Conservation (phyloP, 92 coral and sea anemone species). For the Heteractis magnifica region DNA sequence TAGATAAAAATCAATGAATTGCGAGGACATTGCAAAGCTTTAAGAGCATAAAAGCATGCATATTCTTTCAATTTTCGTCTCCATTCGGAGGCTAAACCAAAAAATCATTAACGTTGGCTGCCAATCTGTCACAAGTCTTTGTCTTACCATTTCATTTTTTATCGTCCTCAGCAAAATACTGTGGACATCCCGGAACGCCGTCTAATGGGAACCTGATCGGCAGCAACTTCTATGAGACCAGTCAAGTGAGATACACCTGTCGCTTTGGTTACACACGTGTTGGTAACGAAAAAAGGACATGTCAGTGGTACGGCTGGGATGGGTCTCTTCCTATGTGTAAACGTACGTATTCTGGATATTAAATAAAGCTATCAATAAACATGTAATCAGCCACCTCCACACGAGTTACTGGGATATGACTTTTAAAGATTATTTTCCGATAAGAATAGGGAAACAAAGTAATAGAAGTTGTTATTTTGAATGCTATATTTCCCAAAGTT, state of each 20-base stretch:
- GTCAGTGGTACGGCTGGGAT: slow-evolving; percentile 56
- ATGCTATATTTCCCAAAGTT: no score
- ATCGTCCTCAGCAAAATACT: slow-evolving; percentile 37
- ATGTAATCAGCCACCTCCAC: neutral
- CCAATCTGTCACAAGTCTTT: no score
- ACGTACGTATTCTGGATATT: slow-evolving; percentile 47
- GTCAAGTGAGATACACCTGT: slow-evolving; percentile 47
- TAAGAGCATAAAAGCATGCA: no score
- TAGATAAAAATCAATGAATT: no score
- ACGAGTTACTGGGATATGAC: no score
- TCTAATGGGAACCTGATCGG: slow-evolving; percentile 51
- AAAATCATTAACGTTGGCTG: no score
- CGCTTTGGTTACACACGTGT: slow-evolving; percentile 50
- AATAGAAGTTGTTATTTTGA: no score
- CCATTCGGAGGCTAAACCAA: no score
- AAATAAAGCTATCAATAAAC: neutral
- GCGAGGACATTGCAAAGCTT: no score
- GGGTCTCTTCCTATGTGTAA: slow-evolving; percentile 57
- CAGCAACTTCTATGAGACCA: slow-evolving; percentile 45
- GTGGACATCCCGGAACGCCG: slow-evolving; percentile 61
- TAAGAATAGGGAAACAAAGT: no score
- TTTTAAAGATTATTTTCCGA: no score
- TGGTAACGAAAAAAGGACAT: slow-evolving; percentile 44
- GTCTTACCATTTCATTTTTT: neutral
- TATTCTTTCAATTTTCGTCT: no score